Evolutionary conservation across 2,113 vertebrate species (phyloP).

Genomic region (Dicaeum eximium): DNA sequence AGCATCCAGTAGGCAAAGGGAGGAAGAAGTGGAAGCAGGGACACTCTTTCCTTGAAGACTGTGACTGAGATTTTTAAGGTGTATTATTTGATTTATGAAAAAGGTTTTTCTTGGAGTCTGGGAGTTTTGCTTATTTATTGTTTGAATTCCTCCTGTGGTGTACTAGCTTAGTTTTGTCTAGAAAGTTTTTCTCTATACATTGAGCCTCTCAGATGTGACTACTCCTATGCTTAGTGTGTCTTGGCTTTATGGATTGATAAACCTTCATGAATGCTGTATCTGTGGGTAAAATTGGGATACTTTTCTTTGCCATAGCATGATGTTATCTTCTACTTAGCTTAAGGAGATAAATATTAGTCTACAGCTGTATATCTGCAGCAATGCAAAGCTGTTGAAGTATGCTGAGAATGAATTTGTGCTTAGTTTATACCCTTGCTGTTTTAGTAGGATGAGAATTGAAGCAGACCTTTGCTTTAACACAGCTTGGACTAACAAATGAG

Average conservation of each 20-base stretch:
- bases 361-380: background rate
- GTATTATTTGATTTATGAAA: background rate
- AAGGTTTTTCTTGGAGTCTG: background rate
- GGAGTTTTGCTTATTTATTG: background rate
- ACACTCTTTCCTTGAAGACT: background rate
- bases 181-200: rapidly evolving
- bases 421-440: background rate
- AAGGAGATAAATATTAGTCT: background rate
- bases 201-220: background rate
- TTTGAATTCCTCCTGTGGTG: background rate
- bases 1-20: background rate
- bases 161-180: background rate
- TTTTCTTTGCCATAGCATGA: background rate
- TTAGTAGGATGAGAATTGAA: background rate
- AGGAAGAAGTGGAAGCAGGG: background rate
- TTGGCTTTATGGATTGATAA: background rate
- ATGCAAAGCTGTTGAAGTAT: background rate
- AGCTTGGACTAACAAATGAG: background rate
- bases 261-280: background rate
- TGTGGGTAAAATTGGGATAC: background rate
- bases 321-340: background rate
- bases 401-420: background rate
- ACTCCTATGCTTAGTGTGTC: background rate
- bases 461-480: background rate
- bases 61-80: background rate